phyloP scores from a whole-genome alignment of 2,888 invertebrate genomes.

The Netelia melanura region DNA sequence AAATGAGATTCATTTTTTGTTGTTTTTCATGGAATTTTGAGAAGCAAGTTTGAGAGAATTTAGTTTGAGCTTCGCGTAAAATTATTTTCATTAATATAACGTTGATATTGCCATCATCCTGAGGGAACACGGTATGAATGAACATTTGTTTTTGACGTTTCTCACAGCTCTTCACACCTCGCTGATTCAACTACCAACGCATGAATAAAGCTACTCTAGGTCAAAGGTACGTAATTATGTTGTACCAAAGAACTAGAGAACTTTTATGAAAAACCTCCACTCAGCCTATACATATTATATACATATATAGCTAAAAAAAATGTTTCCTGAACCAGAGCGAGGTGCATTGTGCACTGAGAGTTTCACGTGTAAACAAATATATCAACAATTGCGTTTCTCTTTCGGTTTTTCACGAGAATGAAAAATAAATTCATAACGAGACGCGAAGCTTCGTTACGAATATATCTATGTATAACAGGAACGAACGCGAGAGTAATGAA shows the following conservation, averaged over 20 bases:
- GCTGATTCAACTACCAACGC: too few species aligned
- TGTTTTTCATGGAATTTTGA: too few species aligned
- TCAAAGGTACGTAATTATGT: slow-evolving; percentile 26
- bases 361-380: background rate
- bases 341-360: background rate
- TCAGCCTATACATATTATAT: background rate
- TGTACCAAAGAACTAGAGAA: slow-evolving; percentile 15
- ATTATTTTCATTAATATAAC: too few species aligned
- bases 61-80: too few species aligned
- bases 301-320: background rate
- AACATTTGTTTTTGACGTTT: too few species aligned
- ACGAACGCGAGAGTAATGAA: background rate
- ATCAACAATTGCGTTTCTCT: background rate
- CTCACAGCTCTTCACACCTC: too few species aligned
- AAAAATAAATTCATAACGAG: background rate
- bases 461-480: background rate
- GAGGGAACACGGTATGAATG: too few species aligned
- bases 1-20: too few species aligned
- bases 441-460: background rate
- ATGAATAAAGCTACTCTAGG: too few species aligned
- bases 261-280: slow-evolving; percentile 25
- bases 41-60: too few species aligned
- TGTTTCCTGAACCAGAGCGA: background rate
- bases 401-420: background rate
- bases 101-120: too few species aligned